A percentile compares a stretch with the other conserved stretches of the same genome.
Conservation (phyloP, 2,888 invertebrate species). For the Opisthograptis luteolata region DNA sequence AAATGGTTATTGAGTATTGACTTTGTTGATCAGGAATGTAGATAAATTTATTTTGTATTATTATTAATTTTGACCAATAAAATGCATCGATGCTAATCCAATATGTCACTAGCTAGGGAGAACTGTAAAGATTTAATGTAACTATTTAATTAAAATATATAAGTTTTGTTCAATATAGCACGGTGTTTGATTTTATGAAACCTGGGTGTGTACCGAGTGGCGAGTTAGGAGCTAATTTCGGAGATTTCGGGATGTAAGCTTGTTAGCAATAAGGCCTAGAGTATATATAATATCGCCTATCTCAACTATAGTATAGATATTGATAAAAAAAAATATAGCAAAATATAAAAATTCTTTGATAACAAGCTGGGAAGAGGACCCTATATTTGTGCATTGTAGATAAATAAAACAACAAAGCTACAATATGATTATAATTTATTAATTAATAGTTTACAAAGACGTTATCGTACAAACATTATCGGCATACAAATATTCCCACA, state of each 20-base stretch:
- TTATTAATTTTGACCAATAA: slow-evolving; percentile 77
- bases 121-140: slow-evolving; percentile 82
- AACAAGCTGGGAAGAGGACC: too few relatives aligned
- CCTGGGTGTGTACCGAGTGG: too few relatives aligned
- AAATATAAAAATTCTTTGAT: too few relatives aligned
- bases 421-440: slow-evolving; percentile 84
- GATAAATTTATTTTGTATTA: slow-evolving; percentile 76
- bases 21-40: slow-evolving; percentile 73
- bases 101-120: slow-evolving; percentile 79
- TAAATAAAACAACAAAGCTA: slow-evolving; percentile 64
- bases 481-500: slow-evolving; percentile 41
- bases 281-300: too few relatives aligned
- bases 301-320: too few relatives aligned
- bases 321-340: too few relatives aligned
- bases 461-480: slow-evolving; percentile 80
- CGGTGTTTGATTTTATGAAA: slow-evolving; percentile 39
- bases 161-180: slow-evolving; percentile 76
- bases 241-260: too few relatives aligned
- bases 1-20: slow-evolving; percentile 60
- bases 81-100: slow-evolving; percentile 78
- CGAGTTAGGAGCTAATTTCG: too few relatives aligned
- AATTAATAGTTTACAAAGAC: slow-evolving; percentile 83
- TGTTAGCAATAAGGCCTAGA: too few relatives aligned
- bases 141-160: slow-evolving; percentile 84
- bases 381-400: too few relatives aligned